Conservation (phyloP, 2,888 invertebrate genomes). For the Bombyx huttoni region DNA sequence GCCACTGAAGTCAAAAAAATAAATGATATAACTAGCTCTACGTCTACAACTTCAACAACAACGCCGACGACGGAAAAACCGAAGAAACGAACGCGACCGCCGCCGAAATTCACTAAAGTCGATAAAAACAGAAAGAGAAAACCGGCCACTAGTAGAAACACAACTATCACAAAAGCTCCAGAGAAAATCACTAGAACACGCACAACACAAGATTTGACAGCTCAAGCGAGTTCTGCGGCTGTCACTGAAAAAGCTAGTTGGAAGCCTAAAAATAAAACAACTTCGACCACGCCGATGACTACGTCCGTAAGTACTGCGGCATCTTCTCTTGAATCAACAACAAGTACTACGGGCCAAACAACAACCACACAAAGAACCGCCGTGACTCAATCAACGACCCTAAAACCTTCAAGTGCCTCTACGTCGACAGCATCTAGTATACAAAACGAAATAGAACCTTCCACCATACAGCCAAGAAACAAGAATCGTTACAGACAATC, state of each 20-base stretch:
- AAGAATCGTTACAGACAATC: constrained; percentile 57
- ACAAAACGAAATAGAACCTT: constrained; percentile 10
- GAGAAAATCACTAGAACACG: constrained; percentile 25
- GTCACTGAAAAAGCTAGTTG: constrained; percentile 15
- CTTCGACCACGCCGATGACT: constrained; percentile 12
- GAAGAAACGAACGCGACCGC: constrained; percentile 52
- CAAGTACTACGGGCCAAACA: constrained; percentile 9
- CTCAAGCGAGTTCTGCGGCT: constrained; percentile 46
- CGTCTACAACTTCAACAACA: constrained; percentile 20
- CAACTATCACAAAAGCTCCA: constrained; percentile 25
- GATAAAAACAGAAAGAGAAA: constrained; percentile 53
- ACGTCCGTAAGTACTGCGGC: constrained; percentile 15
- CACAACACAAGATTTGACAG: constrained; percentile 37
- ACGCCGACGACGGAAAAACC: constrained; percentile 30
- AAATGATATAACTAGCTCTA: constrained; percentile 11
- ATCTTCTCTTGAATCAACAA: constrained; percentile 15
- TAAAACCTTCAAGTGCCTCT: constrained; percentile 12
- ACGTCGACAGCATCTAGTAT: constrained; percentile 9
- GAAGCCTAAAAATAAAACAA: constrained; percentile 14
- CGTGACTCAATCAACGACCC: background rate
- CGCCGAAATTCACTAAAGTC: constrained; percentile 41
- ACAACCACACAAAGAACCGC: constrained; percentile 5
- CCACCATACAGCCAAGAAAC: constrained; percentile 28
- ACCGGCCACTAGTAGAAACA: constrained; percentile 36
- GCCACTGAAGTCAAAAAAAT: background rate